Evolutionary conservation across 2,888 invertebrate species (phyloP).

Genomic region (Omphaloscelis lunosa): DNA sequence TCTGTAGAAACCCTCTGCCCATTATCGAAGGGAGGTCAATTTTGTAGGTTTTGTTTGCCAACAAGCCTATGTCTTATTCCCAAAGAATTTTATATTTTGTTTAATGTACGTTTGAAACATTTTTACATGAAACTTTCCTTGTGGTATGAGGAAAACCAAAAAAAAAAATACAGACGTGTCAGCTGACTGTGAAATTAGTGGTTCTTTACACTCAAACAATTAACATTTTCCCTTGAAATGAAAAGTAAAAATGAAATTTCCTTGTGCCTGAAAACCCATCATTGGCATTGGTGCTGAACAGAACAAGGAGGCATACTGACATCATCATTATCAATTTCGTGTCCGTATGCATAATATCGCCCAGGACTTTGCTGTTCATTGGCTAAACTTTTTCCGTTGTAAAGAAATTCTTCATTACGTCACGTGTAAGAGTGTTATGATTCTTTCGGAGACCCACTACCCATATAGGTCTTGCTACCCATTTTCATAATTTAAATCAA

Average conservation of each 20-base stretch:
- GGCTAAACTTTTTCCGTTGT: too few relatives aligned
- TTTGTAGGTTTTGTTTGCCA: conserved; percentile 52
- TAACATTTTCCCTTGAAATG: neutral
- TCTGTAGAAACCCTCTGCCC: conserved; percentile 49
- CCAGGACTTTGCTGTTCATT: neutral
- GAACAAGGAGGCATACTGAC: neutral
- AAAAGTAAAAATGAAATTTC: neutral
- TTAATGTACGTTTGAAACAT: conserved; percentile 38
- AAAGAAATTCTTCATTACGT: neutral
- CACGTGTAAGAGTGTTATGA: neutral
- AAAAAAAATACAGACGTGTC: conserved; percentile 15
- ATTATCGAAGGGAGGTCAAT: conserved; percentile 66
- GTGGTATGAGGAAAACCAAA: conserved; percentile 25
- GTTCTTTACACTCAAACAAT: conserved; percentile 9
- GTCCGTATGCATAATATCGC: neutral
- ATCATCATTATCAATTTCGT: neutral
- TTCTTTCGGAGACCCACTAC: neutral
- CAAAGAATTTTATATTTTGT: conserved; percentile 44
- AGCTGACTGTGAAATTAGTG: neutral
- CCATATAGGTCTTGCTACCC: neutral
- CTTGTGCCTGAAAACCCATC: neutral
- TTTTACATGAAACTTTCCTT: conserved; percentile 21
- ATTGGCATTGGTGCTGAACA: neutral
- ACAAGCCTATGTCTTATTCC: conserved; percentile 44
- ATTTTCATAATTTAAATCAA: neutral